Evolutionary conservation across 2,888 invertebrate genomes (phyloP).

Genomic region (Biston stratarius): DNA sequence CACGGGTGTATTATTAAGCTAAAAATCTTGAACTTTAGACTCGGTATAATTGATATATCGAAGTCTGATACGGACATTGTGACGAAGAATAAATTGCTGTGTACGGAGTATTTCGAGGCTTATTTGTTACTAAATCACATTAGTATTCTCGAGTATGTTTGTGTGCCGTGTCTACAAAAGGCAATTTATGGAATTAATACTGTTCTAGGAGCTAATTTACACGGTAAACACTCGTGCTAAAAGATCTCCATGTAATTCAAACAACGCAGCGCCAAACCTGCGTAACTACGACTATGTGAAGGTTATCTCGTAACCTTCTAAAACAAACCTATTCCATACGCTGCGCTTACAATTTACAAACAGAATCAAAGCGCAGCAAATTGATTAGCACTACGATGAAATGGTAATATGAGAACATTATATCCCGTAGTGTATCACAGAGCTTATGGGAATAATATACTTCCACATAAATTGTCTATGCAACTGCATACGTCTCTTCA

Average conservation of each 20-base stretch:
- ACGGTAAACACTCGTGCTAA: conserved; percentile 24
- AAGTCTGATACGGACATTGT: not conserved
- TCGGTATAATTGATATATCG: conserved; percentile 9
- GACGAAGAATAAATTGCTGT: conserved; percentile 6
- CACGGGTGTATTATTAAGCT: conserved; percentile 19
- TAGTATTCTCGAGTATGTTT: not conserved
- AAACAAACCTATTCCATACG: conserved; percentile 33
- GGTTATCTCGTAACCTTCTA: conserved; percentile 39
- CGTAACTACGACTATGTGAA: conserved; percentile 33
- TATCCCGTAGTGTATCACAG: conserved; percentile 28
- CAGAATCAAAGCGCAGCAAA: conserved; percentile 44
- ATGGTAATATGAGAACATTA: conserved; percentile 9
- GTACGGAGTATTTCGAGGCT: not conserved
- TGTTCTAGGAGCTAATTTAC: conserved; percentile 16
- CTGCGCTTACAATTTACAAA: conserved; percentile 29
- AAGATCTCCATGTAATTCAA: conserved; percentile 20
- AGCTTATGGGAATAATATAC: conserved; percentile 41
- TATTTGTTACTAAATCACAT: conserved; percentile 1
- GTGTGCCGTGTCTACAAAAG: not conserved
- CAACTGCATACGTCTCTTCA: not conserved
- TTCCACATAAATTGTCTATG: not conserved
- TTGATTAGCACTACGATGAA: conserved; percentile 47
- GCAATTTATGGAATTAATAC: conserved; percentile 9
- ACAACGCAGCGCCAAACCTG: conserved; percentile 27
- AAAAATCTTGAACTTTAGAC: conserved; percentile 24